Evolutionary conservation across 2,113 vertebrate genomes (phyloP), one percentile per base, ranked within the genome.

Genomic region (Ictalurus furcatus): DNA sequence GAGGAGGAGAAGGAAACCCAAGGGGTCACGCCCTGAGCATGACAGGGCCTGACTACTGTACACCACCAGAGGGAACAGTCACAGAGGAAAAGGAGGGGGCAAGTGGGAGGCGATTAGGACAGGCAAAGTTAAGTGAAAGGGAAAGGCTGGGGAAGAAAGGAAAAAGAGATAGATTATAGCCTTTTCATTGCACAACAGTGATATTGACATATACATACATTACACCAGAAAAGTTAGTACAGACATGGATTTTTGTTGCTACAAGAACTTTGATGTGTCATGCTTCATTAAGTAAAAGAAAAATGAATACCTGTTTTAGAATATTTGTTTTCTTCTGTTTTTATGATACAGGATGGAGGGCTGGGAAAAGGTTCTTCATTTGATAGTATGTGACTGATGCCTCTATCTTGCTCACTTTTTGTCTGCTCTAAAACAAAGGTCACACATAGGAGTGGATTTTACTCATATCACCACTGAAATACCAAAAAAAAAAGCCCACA

Each of bases 1-100:
- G 88, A 85, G 59, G 82, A 82, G 76, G 67, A 84, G 78, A 86
- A 80, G 67, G 48, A 58, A 52, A 58, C 48, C 87, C 71, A n/a
- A 52, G 16, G 90, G 89, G 92, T 95, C 93, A 95, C 93, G 92
- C 93, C 85, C 91, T 92, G 91, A 87, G 84, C 95, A 95, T 95
- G 93, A 88, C 93, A 87, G 89, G 61, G 14, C 40, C 85, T 79
- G 3, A 87, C 74, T 69, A 86, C 84, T 48, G 2, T 87, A 73
- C 25, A 40, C 34, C 69, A 59, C 87, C 69, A 40, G 54, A 88
- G 65, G 84, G 37, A 67, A 59, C 3, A 25, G 19, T 86, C 65
- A 65, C 54, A 56, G 40, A 23, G 30, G 28, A 40, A 58, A 44
- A 19, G 85, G 65, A 74, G 5, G 0, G 21, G 81, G 21, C 44